Percentiles rank a stretch among this genome's conserved stretches.
phyloP scores from a whole-genome alignment of 1,140 invertebrate species.

The Bombus waltoni region DNA sequence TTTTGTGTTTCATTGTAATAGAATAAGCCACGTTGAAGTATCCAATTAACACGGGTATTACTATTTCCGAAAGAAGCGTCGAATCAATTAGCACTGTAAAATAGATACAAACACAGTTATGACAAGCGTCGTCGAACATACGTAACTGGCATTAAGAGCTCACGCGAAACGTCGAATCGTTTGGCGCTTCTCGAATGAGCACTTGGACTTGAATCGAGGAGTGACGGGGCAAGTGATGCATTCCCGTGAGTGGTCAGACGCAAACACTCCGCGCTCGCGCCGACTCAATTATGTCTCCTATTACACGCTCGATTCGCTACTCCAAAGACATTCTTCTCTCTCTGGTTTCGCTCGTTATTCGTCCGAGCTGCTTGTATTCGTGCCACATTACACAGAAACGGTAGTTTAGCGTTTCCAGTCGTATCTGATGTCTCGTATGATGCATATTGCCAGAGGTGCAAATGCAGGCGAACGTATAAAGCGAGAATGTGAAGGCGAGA shows the following conservation, averaged over 20 bases:
- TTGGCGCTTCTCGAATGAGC: background rate
- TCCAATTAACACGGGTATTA: background rate
- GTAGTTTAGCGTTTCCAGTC: constrained; percentile 14
- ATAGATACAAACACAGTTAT: background rate
- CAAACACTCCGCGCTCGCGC: background rate
- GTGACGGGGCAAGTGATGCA: constrained; percentile 35
- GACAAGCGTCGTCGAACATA: background rate
- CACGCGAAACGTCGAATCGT: background rate
- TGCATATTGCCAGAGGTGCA: background rate
- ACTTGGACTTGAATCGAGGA: background rate
- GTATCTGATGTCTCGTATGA: constrained; percentile 24
- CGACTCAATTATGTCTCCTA: constrained; percentile 30
- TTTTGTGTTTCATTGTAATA: background rate
- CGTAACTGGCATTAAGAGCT: background rate
- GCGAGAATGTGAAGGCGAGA: background rate
- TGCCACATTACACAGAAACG: background rate
- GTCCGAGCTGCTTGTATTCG: background rate
- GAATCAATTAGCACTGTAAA: background rate
- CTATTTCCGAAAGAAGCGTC: background rate
- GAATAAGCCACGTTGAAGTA: background rate
- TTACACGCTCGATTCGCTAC: constrained; percentile 10
- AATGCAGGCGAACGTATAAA: background rate
- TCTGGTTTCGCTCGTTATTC: constrained; percentile 20
- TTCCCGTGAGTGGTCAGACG: constrained; percentile 10
- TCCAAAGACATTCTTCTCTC: constrained; percentile 37